Base-by-base conservation (phyloP, 35 echinoderm and acorn worm species). In the Eucidaris tribuloides region DNA sequence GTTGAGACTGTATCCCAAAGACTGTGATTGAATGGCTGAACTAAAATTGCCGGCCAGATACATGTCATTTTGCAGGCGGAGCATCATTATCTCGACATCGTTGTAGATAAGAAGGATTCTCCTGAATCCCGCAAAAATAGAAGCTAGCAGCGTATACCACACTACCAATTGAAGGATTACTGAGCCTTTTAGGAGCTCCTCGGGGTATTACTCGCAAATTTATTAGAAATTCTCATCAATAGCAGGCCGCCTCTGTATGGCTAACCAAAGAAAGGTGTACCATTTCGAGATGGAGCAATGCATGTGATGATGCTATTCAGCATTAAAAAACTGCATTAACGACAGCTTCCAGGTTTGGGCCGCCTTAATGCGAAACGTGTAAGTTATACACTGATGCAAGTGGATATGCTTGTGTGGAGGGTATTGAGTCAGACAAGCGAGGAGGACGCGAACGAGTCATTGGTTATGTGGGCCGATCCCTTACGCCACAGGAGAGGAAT, bases 301-400 rank as follows among this genome's bases (percentile, higher is more conserved):
- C 82, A 11, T 87, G 76, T 87, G 71, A 92, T 20, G 20, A 7
- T 43, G 82, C 89, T 28, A 86, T 91, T 81, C 1, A 30, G 15
- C 19, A 43, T 23, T 77, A 86, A 6, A 91, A 81, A 43, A 29
- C 42, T 5, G 31, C 13, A 18, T 78, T 86, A 14, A 86, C 83
- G 2, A 40, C 56, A 25, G 71, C 89, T 20, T 83, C 89, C 44
- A 33, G 80, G 36, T 50, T 92, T 11, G 89, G 65, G 37, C 88
- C 88, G 0, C 49, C 85, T 44, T 88, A 68, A 48, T 32, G 36
- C 31, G 20, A 27, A 2, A 72, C 76, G 13, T 92, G 79, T 79
- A 40, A 70, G 2, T 60, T 92, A 9, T 58, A 81, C 28, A 92
- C 89, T 13, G 89, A 92, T 81, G 89, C 89, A 18, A 88, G 85